Percentiles rank a stretch among this genome's conserved stretches.
These are phyloP conservation scores for Neoaliturus tenellus DNA, from an alignment of 2,888 invertebrate genomes.

Conservation along the genomic window DNA sequence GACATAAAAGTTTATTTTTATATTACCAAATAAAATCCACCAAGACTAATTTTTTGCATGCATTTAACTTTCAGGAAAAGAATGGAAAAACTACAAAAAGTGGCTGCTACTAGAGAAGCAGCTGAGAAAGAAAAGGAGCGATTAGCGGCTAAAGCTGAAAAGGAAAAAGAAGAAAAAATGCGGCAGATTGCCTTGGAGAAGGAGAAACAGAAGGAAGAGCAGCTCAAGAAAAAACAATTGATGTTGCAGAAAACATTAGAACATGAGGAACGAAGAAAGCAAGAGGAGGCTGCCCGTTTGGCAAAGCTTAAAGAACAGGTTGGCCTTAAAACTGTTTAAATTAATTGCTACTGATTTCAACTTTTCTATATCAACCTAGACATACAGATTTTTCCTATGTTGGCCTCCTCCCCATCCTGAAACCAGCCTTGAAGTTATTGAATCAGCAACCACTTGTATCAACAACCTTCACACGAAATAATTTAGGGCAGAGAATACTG, in stretches of 20 bases:
- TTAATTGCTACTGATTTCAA: no score
- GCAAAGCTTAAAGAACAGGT: slow-evolving; percentile 61
- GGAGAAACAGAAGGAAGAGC: slow-evolving; percentile 59
- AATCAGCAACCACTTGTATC: no score
- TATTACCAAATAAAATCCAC: no score
- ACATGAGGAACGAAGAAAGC: slow-evolving; percentile 59
- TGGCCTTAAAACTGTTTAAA: no score
- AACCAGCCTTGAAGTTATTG: no score
- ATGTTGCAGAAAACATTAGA: slow-evolving; percentile 59
- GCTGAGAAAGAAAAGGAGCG: slow-evolving; percentile 58
- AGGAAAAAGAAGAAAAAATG: slow-evolving; percentile 60
- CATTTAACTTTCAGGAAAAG: slow-evolving; percentile 56
- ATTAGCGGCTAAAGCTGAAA: slow-evolving; percentile 52
- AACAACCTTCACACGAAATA: no score
- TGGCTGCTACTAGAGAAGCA: slow-evolving; percentile 56
- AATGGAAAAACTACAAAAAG: slow-evolving; percentile 60
- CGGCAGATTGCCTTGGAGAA: slow-evolving; percentile 51
- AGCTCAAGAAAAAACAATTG: slow-evolving; percentile 53
- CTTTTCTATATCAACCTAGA: no score
- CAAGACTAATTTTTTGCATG: no score
- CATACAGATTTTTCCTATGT: no score
- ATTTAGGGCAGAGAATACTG: no score
- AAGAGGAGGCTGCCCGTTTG: slow-evolving; percentile 60
- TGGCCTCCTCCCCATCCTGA: no score
- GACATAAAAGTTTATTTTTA: no score